Percentiles rank a stretch among this genome's conserved stretches.
These are phyloP conservation scores for Cotesia chilonis DNA, from an alignment of 1,140 invertebrate species.

Conservation along the genomic window DNA sequence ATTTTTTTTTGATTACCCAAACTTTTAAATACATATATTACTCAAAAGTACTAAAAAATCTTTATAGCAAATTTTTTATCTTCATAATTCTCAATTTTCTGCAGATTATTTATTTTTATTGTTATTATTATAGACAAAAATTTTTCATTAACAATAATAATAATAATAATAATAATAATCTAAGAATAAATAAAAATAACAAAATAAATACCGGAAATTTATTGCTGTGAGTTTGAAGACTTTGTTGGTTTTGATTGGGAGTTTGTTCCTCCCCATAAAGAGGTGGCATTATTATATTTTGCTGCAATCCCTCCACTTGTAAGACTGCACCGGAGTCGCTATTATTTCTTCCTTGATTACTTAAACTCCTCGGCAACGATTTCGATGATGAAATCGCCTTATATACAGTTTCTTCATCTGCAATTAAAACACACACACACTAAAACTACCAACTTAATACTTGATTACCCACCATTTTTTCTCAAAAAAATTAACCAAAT, in stretches of 20 bases:
- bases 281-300: constrained; percentile 59
- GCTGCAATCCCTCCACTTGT: constrained; percentile 55
- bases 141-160: not conserved
- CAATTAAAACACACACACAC: constrained; percentile 47
- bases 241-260: constrained; percentile 63
- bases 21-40: too few species aligned
- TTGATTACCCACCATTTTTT: not conserved
- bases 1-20: too few species aligned
- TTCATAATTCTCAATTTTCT: too few species aligned
- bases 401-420: constrained; percentile 69
- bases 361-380: constrained; percentile 56
- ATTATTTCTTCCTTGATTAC: constrained; percentile 41
- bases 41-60: too few species aligned
- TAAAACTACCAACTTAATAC: too few species aligned
- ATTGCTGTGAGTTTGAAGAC: constrained; percentile 77
- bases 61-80: too few species aligned
- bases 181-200: not conserved
- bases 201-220: constrained; percentile 75
- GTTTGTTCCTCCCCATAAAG: constrained; percentile 63
- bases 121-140: too few species aligned
- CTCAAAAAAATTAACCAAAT: not conserved
- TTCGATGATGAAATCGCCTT: constrained; percentile 71
- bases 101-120: not conserved
- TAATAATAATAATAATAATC: not conserved
- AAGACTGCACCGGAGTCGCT: constrained; percentile 53